These are phyloP conservation scores for Apus apus DNA, from an alignment of 2,113 vertebrate species.

Conservation along the genomic window DNA sequence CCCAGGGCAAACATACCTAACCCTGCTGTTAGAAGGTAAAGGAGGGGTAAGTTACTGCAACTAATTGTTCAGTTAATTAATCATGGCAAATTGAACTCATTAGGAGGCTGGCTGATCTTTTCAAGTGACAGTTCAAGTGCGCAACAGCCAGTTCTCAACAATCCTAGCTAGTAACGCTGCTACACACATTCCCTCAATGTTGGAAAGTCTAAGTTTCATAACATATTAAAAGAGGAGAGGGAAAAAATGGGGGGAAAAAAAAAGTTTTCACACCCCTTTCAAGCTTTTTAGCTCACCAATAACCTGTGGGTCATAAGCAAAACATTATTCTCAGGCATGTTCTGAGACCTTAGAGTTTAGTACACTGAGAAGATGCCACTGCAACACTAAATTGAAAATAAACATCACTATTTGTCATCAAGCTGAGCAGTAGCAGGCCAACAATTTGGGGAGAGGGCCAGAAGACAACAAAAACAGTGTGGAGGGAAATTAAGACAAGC, in stretches of 20 bases:
- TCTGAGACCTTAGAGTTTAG: background rate
- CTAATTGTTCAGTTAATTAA: background rate
- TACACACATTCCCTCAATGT: background rate
- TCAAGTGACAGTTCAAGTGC: background rate
- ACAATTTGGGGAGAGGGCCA: background rate
- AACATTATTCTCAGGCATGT: background rate
- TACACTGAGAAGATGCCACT: background rate
- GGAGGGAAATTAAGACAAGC: background rate
- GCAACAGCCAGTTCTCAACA: background rate
- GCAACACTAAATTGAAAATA: background rate
- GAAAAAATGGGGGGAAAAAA: no score
- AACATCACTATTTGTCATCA: background rate
- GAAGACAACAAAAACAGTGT: background rate
- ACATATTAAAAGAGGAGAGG: accelerated
- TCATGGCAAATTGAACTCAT: background rate
- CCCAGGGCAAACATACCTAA: background rate
- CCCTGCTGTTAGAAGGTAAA: background rate
- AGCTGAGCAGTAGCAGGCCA: background rate
- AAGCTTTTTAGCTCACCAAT: background rate
- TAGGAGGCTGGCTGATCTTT: background rate
- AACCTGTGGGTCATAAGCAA: accelerated
- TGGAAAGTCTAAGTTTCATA: accelerated
- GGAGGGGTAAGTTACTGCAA: background rate
- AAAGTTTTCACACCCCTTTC: background rate
- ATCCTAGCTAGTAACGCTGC: background rate